Conservation (phyloP, 23 tunicate genomes). For the Ascidia mentula region DNA sequence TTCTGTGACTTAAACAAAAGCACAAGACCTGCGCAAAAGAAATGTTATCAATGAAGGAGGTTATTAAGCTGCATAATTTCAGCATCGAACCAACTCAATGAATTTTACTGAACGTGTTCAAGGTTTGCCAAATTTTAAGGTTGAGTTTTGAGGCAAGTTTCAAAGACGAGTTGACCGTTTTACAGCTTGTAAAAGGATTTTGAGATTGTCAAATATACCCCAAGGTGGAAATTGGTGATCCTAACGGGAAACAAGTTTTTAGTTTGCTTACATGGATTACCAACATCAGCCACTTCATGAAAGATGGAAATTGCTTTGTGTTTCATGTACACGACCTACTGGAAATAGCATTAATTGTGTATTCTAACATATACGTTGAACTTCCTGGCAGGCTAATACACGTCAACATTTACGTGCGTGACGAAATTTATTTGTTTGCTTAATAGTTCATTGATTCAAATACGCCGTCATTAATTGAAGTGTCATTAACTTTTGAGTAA, state of each 20-base stretch:
- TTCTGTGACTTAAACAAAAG: no score
- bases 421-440: no score
- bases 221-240: background rate
- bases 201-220: background rate
- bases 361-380: background rate
- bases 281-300: background rate
- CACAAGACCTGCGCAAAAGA: no score
- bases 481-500: no score
- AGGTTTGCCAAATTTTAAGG: background rate
- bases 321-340: background rate
- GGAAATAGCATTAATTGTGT: background rate
- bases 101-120: no score
- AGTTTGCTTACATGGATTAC: background rate
- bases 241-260: background rate
- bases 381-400: no score
- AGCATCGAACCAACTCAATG: no score
- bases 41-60: no score
- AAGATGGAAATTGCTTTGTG: constrained; percentile 2
- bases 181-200: background rate
- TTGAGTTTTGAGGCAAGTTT: background rate
- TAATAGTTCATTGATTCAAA: no score
- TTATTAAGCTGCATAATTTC: no score
- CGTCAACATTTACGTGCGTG: no score
- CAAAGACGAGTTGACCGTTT: background rate
- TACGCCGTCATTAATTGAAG: no score